Base-by-base conservation (phyloP, 2,888 invertebrate genomes). In the Boloria euphrosyne region DNA sequence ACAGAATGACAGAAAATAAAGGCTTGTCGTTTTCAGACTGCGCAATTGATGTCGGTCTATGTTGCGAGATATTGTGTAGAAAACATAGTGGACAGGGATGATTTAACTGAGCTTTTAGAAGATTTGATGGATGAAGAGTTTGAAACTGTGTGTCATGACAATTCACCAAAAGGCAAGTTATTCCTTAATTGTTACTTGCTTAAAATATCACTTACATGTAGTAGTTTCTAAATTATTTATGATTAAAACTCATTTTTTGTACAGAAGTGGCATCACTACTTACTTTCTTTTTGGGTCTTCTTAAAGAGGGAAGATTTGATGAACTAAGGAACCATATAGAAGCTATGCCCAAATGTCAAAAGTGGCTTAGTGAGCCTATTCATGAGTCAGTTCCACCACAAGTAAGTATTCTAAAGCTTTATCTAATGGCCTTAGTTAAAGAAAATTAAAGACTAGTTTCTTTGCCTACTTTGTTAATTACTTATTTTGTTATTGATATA, bases 101-200 rank as follows among this genome's bases (percentile, higher is more conserved):
- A 95, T 71, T 89, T 95, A 4, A 90, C 93, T 51, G 95, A 95
- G 75, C 90, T 94, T 0, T 78, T 96, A 27, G 95, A 95, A 76
- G 95, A 95, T 73, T 86, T 95, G 38, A 94, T 96, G 93, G 95
- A 96, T 81, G 94, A 95, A 76, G 95, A 95, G 77, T 95, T 96
- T 82, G 93, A 95, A 68, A 95, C 95, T 38, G 89, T 94, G 5
- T 95, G 95, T 78, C 95, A 95, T 84, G 96, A 96, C 77, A 92
- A 93, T 73, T 95, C 95, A 14, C 93, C 95, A 31, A 93, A 90
- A 85, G 95, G 94, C 94, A 80, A 63, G 31, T 3, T 38, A 38
- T 10, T 38, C 31, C 31, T 38, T 38, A 38, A 10, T 38, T 38
- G 10, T 38, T 38, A 38, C 1, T 38, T 38, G 31, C 2, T 38